Conservation (phyloP, 2,797 vertebrate genomes). For the Rhodeus uyekii region DNA sequence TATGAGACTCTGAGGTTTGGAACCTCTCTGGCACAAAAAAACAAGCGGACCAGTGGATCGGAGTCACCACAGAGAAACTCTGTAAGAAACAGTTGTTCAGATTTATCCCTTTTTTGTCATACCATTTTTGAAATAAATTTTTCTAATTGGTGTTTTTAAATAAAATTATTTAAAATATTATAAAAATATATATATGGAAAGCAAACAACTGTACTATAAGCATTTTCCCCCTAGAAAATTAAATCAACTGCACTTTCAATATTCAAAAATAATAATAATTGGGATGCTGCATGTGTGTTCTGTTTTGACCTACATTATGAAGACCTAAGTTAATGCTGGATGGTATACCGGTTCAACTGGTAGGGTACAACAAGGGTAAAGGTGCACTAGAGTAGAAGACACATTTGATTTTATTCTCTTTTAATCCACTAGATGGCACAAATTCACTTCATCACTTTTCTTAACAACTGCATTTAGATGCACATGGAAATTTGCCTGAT, state of each 20-base stretch:
- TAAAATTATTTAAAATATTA: neutral
- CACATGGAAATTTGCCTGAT: neutral
- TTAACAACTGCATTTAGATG: too few species aligned
- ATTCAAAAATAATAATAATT: too few species aligned
- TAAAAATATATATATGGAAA: neutral
- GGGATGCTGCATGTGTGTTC: too few species aligned
- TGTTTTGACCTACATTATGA: neutral
- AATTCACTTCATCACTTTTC: neutral
- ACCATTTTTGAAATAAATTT: neutral
- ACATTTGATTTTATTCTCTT: neutral
- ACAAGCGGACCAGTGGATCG: conserved; percentile 89
- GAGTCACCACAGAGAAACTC: conserved; percentile 92
- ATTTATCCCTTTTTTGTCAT: neutral
- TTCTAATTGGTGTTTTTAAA: neutral
- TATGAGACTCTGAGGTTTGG: conserved; percentile 97
- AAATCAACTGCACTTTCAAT: neutral
- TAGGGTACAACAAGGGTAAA: neutral
- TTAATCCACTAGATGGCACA: neutral
- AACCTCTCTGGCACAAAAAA: conserved; percentile 95
- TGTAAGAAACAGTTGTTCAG: conserved; percentile 71
- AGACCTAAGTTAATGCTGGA: neutral
- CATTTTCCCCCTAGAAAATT: neutral
- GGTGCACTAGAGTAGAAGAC: too few species aligned
- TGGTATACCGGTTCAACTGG: neutral
- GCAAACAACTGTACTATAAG: neutral